Percentiles rank a stretch among this genome's conserved stretches.
Evolutionary conservation across 2,888 invertebrate species (phyloP).

Genomic region (Thereva nobilitata): DNA sequence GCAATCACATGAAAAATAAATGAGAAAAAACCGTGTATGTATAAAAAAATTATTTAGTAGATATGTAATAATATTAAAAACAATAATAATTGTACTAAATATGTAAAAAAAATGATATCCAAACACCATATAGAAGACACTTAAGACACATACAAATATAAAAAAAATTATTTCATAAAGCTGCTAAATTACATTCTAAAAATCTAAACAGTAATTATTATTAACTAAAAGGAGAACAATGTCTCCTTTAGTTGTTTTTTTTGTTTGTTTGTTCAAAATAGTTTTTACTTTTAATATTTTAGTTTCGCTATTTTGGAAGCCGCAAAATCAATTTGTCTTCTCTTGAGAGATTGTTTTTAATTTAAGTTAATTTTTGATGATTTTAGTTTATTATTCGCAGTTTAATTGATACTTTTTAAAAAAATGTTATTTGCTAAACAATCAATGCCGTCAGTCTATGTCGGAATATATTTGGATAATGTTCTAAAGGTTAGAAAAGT

Average conservation of each 20-base stretch:
- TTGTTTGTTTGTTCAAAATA: slow-evolving; percentile 9
- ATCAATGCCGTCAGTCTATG: too few relatives aligned
- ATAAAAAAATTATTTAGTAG: slow-evolving; percentile 23
- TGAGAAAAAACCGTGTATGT: slow-evolving; percentile 25
- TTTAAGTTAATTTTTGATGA: too few relatives aligned
- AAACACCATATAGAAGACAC: slow-evolving; percentile 34
- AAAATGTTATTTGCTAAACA: too few relatives aligned
- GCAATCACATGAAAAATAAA: slow-evolving; percentile 20
- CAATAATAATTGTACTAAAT: slow-evolving; percentile 17
- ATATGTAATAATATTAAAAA: slow-evolving; percentile 23
- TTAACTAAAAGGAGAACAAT: slow-evolving; percentile 8
- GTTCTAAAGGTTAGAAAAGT: too few relatives aligned
- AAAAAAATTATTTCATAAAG: slow-evolving; percentile 21
- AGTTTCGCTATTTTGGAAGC: slow-evolving; percentile 21
- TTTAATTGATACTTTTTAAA: too few relatives aligned
- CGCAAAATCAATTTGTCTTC: slow-evolving; percentile 35
- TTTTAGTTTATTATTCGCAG: too few relatives aligned
- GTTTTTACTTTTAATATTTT: slow-evolving; percentile 24
- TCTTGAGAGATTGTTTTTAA: not conserved
- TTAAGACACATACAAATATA: slow-evolving; percentile 27
- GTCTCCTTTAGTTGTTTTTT: slow-evolving; percentile 12
- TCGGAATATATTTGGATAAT: too few relatives aligned
- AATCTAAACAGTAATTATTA: slow-evolving; percentile 22
- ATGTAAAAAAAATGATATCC: slow-evolving; percentile 32
- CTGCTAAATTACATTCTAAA: slow-evolving; percentile 19